These are phyloP conservation scores for Tanytarsus gracilentus DNA, from an alignment of 2,888 invertebrate species.

Conservation along the genomic window DNA sequence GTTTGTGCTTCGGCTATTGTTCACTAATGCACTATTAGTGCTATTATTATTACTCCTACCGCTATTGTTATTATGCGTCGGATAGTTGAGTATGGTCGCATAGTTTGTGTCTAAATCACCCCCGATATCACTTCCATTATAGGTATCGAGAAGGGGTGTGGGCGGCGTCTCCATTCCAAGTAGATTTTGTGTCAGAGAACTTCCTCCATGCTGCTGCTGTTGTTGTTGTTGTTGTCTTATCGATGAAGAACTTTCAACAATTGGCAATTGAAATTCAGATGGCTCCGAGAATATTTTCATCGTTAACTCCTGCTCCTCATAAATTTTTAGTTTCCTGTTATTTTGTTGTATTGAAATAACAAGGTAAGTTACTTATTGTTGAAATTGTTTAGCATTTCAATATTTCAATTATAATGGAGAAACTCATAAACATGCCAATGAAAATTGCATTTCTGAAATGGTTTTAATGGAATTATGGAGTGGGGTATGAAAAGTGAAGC, in stretches of 20 bases:
- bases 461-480: background rate
- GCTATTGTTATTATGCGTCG: slow-evolving; percentile 10
- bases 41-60: slow-evolving; percentile 5
- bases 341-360: slow-evolving; percentile 29
- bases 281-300: slow-evolving; percentile 86
- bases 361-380: slow-evolving; percentile 22
- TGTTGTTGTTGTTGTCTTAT: slow-evolving; percentile 14
- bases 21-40: slow-evolving; percentile 3
- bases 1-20: slow-evolving; percentile 19
- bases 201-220: too few species aligned
- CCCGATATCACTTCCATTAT: slow-evolving; percentile 34
- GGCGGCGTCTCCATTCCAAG: slow-evolving; percentile 23
- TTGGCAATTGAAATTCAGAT: slow-evolving; percentile 39
- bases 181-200: slow-evolving; percentile 7
- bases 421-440: too few species aligned
- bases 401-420: too few species aligned
- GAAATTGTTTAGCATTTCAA: slow-evolving; percentile 10
- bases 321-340: slow-evolving; percentile 67
- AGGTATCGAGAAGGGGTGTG: slow-evolving; percentile 5
- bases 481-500: too few species aligned
- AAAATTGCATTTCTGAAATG: too few species aligned
- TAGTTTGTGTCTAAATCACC: slow-evolving; percentile 39
- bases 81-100: slow-evolving; percentile 40
- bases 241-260: background rate
- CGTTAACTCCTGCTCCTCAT: slow-evolving; percentile 85